phyloP scores from a whole-genome alignment of 2,797 vertebrate genomes.

The Stomatorhinus walkeri region DNA sequence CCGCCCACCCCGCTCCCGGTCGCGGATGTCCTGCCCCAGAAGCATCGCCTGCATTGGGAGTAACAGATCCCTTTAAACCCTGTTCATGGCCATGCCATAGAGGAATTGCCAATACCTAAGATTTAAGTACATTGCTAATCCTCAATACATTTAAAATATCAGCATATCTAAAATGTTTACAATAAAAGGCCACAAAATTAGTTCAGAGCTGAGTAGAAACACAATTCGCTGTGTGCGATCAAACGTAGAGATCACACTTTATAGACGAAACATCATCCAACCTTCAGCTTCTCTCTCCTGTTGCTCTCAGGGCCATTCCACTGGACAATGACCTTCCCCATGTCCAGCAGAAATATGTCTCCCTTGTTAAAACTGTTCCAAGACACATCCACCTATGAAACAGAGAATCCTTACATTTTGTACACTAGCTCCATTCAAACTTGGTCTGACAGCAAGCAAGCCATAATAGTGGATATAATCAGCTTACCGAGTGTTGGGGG shows the following conservation, averaged over 20 bases:
- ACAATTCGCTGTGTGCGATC: not conserved
- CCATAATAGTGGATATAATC: not conserved
- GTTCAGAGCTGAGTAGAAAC: not conserved
- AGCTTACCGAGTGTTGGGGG: not conserved
- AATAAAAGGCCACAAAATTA: not conserved
- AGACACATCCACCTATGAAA: slow-evolving; percentile 68
- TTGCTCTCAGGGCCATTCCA: slow-evolving; percentile 86
- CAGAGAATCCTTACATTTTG: not conserved
- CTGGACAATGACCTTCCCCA: slow-evolving; percentile 80
- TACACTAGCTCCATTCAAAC: not conserved
- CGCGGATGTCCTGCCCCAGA: slow-evolving; percentile 79
- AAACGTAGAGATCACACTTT: not conserved
- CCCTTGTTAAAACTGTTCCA: slow-evolving; percentile 84
- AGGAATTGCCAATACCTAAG: not conserved
- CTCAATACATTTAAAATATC: not conserved
- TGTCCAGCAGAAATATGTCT: slow-evolving; percentile 80
- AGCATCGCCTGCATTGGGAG: slow-evolving; percentile 50
- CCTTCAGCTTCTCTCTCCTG: slow-evolving; percentile 76
- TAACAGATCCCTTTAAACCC: not conserved
- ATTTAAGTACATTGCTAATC: not conserved
- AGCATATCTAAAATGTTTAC: not conserved
- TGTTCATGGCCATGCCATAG: not conserved
- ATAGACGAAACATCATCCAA: slow-evolving; percentile 37
- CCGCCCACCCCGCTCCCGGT: slow-evolving; percentile 74
- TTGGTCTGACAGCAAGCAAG: not conserved